Percentiles rank a stretch among this genome's conserved stretches.
Conservation (phyloP, 2,888 invertebrate species). For the Parnassius orleans region DNA sequence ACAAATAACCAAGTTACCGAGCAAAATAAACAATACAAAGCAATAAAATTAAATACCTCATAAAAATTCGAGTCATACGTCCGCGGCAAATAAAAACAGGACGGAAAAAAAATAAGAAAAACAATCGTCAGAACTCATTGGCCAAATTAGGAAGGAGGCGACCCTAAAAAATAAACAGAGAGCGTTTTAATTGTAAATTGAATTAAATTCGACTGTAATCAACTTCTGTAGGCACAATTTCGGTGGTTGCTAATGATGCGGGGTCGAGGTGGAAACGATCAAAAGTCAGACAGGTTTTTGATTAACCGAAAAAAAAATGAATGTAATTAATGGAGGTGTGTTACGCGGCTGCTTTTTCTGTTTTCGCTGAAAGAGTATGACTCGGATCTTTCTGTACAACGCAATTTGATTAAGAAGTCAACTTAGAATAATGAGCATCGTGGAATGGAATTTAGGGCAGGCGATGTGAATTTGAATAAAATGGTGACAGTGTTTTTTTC, state of each 20-base stretch:
- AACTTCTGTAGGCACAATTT: slow-evolving; percentile 57
- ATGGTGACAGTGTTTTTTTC: too few species aligned
- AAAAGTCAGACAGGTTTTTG: slow-evolving; percentile 62
- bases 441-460: slow-evolving; percentile 12
- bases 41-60: slow-evolving; percentile 26
- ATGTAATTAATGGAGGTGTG: slow-evolving; percentile 63
- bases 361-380: slow-evolving; percentile 42
- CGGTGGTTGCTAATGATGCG: slow-evolving; percentile 60
- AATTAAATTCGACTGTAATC: slow-evolving; percentile 70
- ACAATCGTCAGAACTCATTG: slow-evolving; percentile 38
- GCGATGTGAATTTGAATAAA: not conserved
- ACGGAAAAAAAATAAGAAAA: slow-evolving; percentile 23
- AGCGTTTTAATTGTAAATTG: slow-evolving; percentile 73
- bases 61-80: slow-evolving; percentile 28
- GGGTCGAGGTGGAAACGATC: slow-evolving; percentile 42
- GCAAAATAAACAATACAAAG: slow-evolving; percentile 18
- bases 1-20: slow-evolving; percentile 21
- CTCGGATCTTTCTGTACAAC: slow-evolving; percentile 41
- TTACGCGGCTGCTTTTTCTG: slow-evolving; percentile 40
- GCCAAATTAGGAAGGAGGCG: slow-evolving; percentile 56
- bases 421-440: slow-evolving; percentile 28
- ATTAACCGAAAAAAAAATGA: slow-evolving; percentile 60
- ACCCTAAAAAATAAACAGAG: slow-evolving; percentile 67
- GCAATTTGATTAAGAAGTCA: slow-evolving; percentile 40
- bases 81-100: slow-evolving; percentile 26